Evolutionary conservation across 2,888 invertebrate genomes (phyloP).

Genomic region (Amphipoea lucens): DNA sequence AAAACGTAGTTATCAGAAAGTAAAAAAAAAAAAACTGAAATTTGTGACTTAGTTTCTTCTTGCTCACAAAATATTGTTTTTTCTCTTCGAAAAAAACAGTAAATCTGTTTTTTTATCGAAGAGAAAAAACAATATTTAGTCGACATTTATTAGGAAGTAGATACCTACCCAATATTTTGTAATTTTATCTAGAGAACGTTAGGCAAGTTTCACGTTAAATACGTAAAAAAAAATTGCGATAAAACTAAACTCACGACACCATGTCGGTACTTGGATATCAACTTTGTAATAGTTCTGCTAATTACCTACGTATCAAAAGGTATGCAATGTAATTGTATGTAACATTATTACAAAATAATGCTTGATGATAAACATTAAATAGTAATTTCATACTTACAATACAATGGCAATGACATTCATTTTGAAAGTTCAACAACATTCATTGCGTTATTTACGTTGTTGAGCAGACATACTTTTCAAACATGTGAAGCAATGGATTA

Average conservation of each 20-base stretch:
- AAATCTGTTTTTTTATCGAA: too few species aligned
- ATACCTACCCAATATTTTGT: constrained; percentile 19
- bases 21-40: background rate
- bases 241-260: constrained; percentile 6
- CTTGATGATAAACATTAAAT: constrained; percentile 8
- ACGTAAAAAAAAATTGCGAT: constrained; percentile 16
- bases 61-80: background rate
- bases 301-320: constrained; percentile 13
- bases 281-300: constrained; percentile 28
- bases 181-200: constrained; percentile 30
- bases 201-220: constrained; percentile 1
- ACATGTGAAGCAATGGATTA: background rate
- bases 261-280: background rate
- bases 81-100: background rate
- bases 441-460: background rate
- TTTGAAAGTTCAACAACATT: background rate
- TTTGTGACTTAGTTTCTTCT: background rate
- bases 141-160: background rate
- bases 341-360: background rate
- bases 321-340: background rate
- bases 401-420: background rate
- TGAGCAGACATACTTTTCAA: background rate
- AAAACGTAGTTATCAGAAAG: background rate
- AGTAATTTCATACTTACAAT: background rate
- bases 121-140: background rate